These are phyloP conservation scores for Lasioglossum marginatum DNA, from an alignment of 2,888 invertebrate genomes.

Conservation along the genomic window DNA sequence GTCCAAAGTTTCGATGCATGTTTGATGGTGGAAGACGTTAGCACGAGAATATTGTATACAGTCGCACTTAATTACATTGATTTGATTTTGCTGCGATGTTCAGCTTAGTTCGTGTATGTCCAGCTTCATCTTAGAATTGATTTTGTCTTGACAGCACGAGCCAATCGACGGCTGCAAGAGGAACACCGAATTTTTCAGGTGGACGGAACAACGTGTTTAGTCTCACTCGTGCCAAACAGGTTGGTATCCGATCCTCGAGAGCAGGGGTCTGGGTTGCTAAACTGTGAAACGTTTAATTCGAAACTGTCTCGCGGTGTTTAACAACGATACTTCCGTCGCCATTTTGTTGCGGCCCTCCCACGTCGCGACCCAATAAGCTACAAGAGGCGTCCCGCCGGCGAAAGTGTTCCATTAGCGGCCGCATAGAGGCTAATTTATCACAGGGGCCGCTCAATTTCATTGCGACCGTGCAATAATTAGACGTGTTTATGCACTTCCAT, in stretches of 20 bases:
- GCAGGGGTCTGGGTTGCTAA: background rate
- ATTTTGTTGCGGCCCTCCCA: slow-evolving; percentile 23
- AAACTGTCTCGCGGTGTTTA: slow-evolving; percentile 16
- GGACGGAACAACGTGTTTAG: background rate
- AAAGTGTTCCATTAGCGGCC: slow-evolving; percentile 62
- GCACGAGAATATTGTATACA: no score
- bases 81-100: no score
- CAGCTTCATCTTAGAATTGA: background rate
- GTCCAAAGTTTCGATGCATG: background rate
- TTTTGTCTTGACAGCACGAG: background rate
- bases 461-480: slow-evolving; percentile 50
- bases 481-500: slow-evolving; percentile 41
- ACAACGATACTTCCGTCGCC: slow-evolving; percentile 1
- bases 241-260: background rate
- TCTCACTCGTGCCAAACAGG: slow-evolving; percentile 13
- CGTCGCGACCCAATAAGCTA: slow-evolving; percentile 32
- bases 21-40: no score
- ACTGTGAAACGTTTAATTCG: slow-evolving; percentile 13
- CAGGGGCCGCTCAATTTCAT: slow-evolving; percentile 50
- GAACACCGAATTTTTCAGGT: background rate
- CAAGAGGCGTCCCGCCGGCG: slow-evolving; percentile 11
- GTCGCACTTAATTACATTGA: no score
- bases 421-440: slow-evolving; percentile 53
- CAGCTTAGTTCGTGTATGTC: no score
- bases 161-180: background rate